Evolutionary conservation across 2,888 invertebrate species (phyloP), one percentile per base, ranked within the genome.

Genomic region (Ernsta delagoae): DNA sequence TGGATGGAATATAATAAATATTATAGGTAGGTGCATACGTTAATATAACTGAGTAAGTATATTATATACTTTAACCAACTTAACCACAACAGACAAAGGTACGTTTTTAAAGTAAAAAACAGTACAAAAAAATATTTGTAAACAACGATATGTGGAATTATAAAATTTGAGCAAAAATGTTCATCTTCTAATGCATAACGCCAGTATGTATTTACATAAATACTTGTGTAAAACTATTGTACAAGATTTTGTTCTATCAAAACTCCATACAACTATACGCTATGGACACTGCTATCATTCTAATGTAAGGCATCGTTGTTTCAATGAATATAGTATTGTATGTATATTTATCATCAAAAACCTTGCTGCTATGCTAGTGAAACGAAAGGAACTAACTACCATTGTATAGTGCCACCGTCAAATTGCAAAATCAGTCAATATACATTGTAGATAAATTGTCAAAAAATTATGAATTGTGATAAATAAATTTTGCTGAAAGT

Each of bases 291-390:
- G 59, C 54, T 66, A 53, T 60, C 59, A 53, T 60, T 60, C 53
- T 66, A 66, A 66, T 16, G 65, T 66, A 66, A 66, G 66, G 66
- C 66, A 66, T 45, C 65, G 16, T 64, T 57, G 64, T 66, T 53
- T 66, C 60, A 66, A 60, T 66, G 59, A 53, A 54, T 60, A 54
- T 31, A 54, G 48, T 16, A 50, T 12, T 8, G n/a, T 45, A n/a
- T 36, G 31, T 59, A 31, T 61, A 54, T 63, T 53, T 41, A 24
- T 61, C 54, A 48, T 36, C 16, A 50, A 67, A 61, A 59, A 31
- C 36, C 67, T 39, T 16, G 50, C 53, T 24, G 45, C 56, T 67
- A 67, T 54, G 54, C 61, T 66, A 66, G 45, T 61, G 34, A 54
- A 67, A 41, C 31, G 53, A 67, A 67, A 66, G 53, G 66, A 31